Evolutionary conservation across 2,888 invertebrate genomes (phyloP).

Genomic region (Mellilla xanthometata): DNA sequence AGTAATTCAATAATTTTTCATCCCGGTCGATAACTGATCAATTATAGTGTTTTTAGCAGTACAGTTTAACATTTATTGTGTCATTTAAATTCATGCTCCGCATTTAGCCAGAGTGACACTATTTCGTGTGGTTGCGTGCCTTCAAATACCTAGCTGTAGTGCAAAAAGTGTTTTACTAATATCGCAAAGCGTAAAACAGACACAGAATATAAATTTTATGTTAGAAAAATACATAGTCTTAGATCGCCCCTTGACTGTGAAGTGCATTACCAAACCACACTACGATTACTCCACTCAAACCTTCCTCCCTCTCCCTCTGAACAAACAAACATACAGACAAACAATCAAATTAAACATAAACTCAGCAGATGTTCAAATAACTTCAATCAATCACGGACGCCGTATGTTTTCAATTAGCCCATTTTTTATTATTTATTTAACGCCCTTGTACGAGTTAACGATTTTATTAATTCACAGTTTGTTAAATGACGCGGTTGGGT

Average conservation of each 20-base stretch:
- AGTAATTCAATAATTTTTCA: too few species aligned
- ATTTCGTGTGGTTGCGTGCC: too few species aligned
- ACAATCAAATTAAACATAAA: slow-evolving; percentile 45
- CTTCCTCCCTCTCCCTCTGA: slow-evolving; percentile 31
- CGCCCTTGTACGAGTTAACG: slow-evolving; percentile 11
- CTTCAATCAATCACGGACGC: slow-evolving; percentile 52
- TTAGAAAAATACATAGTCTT: too few species aligned
- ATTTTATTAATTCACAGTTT: slow-evolving; percentile 6
- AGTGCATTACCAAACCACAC: slow-evolving; percentile 2
- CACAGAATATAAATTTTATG: too few species aligned
- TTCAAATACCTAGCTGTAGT: too few species aligned
- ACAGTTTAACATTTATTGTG: too few species aligned
- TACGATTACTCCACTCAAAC: slow-evolving; percentile 13
- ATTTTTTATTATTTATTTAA: slow-evolving; percentile 30
- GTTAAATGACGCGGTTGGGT: background rate
- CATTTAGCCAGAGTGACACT: too few species aligned
- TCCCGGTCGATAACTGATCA: too few species aligned
- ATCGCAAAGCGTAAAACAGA: too few species aligned
- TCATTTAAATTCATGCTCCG: too few species aligned
- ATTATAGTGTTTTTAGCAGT: too few species aligned
- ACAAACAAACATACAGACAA: slow-evolving; percentile 42
- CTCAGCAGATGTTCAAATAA: slow-evolving; percentile 66
- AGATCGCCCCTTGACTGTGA: background rate
- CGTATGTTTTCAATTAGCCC: slow-evolving; percentile 50
- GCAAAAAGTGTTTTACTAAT: too few species aligned